Base-by-base conservation (phyloP, 1,140 invertebrate genomes). In the Ericerus pela region DNA sequence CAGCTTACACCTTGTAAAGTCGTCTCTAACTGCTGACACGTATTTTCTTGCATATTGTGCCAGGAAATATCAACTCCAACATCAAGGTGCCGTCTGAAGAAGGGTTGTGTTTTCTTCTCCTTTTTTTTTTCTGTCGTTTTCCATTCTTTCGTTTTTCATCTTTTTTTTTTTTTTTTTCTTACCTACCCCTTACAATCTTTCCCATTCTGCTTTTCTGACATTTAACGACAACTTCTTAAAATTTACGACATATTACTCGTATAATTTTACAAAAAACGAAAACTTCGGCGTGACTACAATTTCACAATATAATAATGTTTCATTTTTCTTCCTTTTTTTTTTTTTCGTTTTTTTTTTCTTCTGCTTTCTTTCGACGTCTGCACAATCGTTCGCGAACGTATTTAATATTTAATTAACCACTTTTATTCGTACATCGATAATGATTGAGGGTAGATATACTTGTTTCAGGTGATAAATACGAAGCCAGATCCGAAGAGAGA, bases 391-490 rank as follows among this genome's bases (percentile, higher is more conserved):
- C n/a, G n/a, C n/a, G n/a, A n/a, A n/a, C n/a, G n/a, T n/a, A n/a
- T n/a, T n/a, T n/a, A n/a, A n/a, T n/a, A n/a, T n/a, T n/a, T n/a
- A n/a, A n/a, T n/a, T n/a, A n/a, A n/a, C n/a, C n/a, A n/a, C n/a
- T n/a, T n/a, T n/a, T n/a, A 22, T 12, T 27, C 53, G 24, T 18
- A 22, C 30, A 38, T 28, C 47, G 43, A 47, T 28, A 51, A 47
- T 55, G 53, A 57, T 38, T 56, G 53, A 36, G 31, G 53, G 56
- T 57, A 64, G 61, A 60, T 36, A 53, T 62, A 57, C 52, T 55
- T 60, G 62, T 75, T 73, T 65, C 77, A 82, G 88, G 86, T 66
- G 82, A 86, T 62, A 91, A 92, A 72, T 92, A 89, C 71, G 80
- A 87, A 65, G 82, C 85, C 43, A 75, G 80, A 56, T 78, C 80